A percentile compares a stretch with the other conserved stretches of the same genome.
phyloP scores from a whole-genome alignment of 2,113 vertebrate species.

The Toxostoma redivivum region DNA sequence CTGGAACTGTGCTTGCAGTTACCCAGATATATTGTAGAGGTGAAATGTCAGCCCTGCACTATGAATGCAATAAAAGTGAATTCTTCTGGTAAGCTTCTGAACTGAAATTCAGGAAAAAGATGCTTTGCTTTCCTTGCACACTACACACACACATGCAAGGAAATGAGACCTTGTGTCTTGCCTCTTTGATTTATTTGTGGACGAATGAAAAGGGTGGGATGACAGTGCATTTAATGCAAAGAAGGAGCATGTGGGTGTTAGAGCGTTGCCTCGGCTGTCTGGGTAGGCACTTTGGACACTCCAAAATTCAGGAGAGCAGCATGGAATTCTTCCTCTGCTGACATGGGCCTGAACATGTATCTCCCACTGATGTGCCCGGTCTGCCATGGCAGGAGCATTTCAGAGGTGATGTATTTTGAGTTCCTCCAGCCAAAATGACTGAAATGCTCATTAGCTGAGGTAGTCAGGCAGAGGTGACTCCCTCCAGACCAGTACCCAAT shows the following conservation, averaged over 20 bases:
- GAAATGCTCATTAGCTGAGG: not conserved
- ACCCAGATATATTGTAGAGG: not conserved
- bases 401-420: not conserved
- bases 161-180: not conserved
- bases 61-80: not conserved
- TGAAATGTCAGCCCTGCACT: not conserved
- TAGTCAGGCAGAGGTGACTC: not conserved
- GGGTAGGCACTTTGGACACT: rapidly evolving
- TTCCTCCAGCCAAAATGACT: not conserved
- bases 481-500: not conserved
- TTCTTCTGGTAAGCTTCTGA: not conserved
- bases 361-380: not conserved
- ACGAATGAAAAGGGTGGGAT: not conserved
- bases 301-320: not conserved
- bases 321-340: not conserved
- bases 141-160: rapidly evolving
- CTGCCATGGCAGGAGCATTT: not conserved
- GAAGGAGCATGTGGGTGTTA: not conserved
- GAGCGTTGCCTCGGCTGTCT: not conserved
- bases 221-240: not conserved
- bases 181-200: not conserved
- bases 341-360: not conserved
- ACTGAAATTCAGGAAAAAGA: not conserved
- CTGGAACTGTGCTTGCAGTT: not conserved
- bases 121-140: not conserved